Conservation (phyloP, 2,113 vertebrate species). For the Amphiprion percula region DNA sequence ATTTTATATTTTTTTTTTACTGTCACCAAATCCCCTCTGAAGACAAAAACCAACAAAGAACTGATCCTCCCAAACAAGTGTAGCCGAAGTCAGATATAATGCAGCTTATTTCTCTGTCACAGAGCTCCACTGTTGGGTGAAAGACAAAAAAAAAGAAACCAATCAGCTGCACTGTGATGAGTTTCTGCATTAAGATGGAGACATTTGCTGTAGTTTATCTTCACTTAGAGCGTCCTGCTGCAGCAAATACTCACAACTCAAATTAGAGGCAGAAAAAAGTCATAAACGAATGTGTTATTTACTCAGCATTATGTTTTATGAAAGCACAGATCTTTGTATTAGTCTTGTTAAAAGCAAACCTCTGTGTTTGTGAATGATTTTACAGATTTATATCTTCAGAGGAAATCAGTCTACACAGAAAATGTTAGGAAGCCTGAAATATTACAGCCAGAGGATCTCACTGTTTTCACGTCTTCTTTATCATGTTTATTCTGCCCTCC, state of each 20-base stretch:
- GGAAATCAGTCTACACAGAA: not conserved
- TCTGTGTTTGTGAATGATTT: not conserved
- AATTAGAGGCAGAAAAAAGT: not conserved
- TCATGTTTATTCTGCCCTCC: conserved; percentile 10
- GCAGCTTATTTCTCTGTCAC: not conserved
- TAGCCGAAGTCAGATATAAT: not conserved
- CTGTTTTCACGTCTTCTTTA: not conserved
- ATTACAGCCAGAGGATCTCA: too few relatives aligned
- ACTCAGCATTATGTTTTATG: not conserved
- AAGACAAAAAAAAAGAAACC: not conserved
- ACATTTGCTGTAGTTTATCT: not conserved
- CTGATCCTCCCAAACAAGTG: conserved; percentile 10
- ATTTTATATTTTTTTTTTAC: not conserved
- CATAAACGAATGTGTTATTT: not conserved
- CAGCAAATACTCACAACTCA: not conserved
- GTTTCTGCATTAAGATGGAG: not conserved
- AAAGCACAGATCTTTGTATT: not conserved
- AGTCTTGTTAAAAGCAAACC: not conserved
- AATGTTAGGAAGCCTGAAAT: not conserved
- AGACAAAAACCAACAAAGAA: conserved; percentile 4
- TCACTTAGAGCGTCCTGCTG: not conserved
- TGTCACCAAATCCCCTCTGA: conserved; percentile 1
- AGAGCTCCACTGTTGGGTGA: not conserved
- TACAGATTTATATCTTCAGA: not conserved
- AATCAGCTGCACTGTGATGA: not conserved